Conservation (phyloP, 1,140 invertebrate genomes). For the Schlechtendalia chinensis region DNA sequence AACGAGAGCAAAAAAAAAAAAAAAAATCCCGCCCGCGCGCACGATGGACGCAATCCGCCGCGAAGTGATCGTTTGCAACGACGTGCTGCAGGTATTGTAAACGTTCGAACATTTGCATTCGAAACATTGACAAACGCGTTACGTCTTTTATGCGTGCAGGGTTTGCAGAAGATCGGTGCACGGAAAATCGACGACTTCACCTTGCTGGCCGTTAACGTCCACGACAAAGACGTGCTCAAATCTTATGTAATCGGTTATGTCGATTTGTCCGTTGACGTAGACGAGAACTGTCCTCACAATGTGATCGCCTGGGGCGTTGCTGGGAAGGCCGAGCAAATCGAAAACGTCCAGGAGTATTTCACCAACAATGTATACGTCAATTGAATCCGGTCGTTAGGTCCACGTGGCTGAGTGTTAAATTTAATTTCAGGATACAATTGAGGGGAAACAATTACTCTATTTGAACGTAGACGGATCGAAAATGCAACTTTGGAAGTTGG, state of each 20-base stretch:
- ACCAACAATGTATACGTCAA: slow-evolving; percentile 19
- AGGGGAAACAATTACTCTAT: slow-evolving; percentile 4
- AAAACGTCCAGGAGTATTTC: slow-evolving; percentile 24
- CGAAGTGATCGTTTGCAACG: slow-evolving; percentile 31
- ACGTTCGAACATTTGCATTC: background rate
- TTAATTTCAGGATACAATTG: slow-evolving; percentile 17
- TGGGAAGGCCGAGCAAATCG: background rate
- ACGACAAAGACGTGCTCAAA: background rate
- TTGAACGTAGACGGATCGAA: background rate
- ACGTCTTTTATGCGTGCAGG: background rate
- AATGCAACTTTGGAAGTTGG: slow-evolving; percentile 11
- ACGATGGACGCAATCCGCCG: background rate
- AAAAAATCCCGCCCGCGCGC: background rate
- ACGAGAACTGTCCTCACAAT: slow-evolving; percentile 28
- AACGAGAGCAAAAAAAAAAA: too few relatives aligned
- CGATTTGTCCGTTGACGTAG: slow-evolving; percentile 1
- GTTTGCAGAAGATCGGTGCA: too few relatives aligned
- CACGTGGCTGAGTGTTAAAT: background rate
- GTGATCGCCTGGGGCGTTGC: background rate
- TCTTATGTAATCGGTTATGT: slow-evolving; percentile 30
- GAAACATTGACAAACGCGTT: background rate
- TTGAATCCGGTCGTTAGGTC: background rate
- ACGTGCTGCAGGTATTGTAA: slow-evolving; percentile 25
- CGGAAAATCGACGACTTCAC: background rate
- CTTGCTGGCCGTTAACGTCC: background rate